A percentile compares a stretch with the other conserved stretches of the same genome.
These are phyloP conservation scores for Zoanthus sansibaricus DNA, from an alignment of 92 coral and sea anemone genomes.

Conservation along the genomic window DNA sequence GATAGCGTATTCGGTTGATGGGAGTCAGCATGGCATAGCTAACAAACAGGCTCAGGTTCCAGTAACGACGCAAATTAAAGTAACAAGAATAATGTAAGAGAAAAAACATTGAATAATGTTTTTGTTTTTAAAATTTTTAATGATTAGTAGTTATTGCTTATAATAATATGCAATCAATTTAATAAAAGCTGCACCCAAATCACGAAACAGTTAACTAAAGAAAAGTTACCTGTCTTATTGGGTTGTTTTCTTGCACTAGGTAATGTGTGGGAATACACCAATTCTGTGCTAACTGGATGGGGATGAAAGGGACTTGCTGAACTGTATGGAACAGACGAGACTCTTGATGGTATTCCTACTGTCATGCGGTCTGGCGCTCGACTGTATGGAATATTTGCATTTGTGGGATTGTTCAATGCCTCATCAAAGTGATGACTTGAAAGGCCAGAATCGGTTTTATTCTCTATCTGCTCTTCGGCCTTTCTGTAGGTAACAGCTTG, in stretches of 20 bases:
- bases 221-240: not conserved
- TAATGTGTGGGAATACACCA: not conserved
- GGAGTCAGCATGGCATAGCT: too few species aligned
- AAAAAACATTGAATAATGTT: too few species aligned
- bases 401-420: not conserved
- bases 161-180: too few species aligned
- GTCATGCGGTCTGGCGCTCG: not conserved
- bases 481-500: not conserved
- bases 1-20: too few species aligned
- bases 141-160: too few species aligned
- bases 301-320: slow-evolving; percentile 19
- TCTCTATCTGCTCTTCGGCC: not conserved
- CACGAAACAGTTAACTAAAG: too few species aligned
- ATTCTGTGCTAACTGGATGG: not conserved
- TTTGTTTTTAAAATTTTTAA: too few species aligned
- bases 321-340: slow-evolving; percentile 10
- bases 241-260: not conserved
- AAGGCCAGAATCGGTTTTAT: not conserved
- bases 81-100: too few species aligned
- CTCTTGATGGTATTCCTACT: not conserved
- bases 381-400: not conserved
- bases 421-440: not conserved
- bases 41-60: too few species aligned
- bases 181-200: too few species aligned
- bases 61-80: too few species aligned